Base-by-base conservation (phyloP, 2,797 vertebrate species). In the Borostomias antarcticus region DNA sequence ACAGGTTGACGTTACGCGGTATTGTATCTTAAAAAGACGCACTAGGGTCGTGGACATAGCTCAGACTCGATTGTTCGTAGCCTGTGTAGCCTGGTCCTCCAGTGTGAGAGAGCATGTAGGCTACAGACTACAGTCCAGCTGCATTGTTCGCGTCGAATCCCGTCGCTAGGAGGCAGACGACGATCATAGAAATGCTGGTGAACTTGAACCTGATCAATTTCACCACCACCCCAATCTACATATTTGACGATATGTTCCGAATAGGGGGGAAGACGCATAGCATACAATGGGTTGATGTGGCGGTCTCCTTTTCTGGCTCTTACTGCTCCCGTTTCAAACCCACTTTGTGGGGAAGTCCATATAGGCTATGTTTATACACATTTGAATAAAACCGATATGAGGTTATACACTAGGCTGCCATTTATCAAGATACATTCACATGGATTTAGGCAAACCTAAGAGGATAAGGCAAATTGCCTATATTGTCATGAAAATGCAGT, bases 131-230 rank as follows among this genome's bases (percentile, higher is more conserved):
- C 69, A 69, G 69, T 58, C 66, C 67, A 62, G 64, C 68, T 68
- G 66, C 72, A 62, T 61, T 47, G 33, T 56, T 50, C 68, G 82
- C 89, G 84, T 68, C 84, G 72, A 57, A 66, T 69, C 74, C 79
- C 74, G 91, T 94, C 96, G 92, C 95, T 97, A 98, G 96, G 95
- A 95, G 95, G 96, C 96, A 97, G 93, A 94, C 87, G 89, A 89
- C 89, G 95, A 95, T 95, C 95, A 95, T 91, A 91, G 15, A 94
- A 96, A 95, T 90, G 89, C 76, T 77, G 66, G 78, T 90, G 90
- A 93, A 93, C 92, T 93, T 91, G 92, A 95, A 94, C 94, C 93
- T 92, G 93, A 93, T 91, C 91, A 85, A 87, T 92, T 93, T 92
- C 90, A 86, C 85, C 73, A 76, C 78, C 86, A 85, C 81, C 78